Evolutionary conservation across 2,888 invertebrate species (phyloP).

Genomic region (Zygogramma bicolorata): DNA sequence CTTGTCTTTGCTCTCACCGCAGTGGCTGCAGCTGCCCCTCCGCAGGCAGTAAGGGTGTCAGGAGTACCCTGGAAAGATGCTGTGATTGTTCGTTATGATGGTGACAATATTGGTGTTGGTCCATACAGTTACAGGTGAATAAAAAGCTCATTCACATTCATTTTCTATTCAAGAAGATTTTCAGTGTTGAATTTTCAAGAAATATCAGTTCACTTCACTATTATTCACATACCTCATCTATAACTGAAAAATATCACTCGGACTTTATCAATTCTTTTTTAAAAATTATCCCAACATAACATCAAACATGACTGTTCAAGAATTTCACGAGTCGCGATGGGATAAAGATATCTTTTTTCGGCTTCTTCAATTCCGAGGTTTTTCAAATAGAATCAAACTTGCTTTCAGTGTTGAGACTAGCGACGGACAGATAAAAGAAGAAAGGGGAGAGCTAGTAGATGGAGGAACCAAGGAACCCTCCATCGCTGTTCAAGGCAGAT

Average conservation of each 20-base stretch:
- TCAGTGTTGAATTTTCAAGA: no score
- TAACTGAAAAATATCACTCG: neutral
- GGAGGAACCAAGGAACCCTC: conserved; percentile 73
- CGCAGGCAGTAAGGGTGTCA: neutral
- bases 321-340: no score
- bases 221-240: no score
- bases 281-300: no score
- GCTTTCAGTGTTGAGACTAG: conserved; percentile 68
- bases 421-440: conserved; percentile 73
- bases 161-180: neutral
- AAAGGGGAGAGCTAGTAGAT: conserved; percentile 72
- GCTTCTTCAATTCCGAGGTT: no score
- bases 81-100: conserved; percentile 73
- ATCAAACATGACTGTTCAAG: no score
- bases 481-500: conserved; percentile 71
- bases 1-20: conserved; percentile 48
- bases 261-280: no score
- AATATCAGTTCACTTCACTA: no score
- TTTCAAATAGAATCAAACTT: no score
- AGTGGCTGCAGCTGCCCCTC: conserved; percentile 41
- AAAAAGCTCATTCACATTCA: neutral
- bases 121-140: conserved; percentile 63
- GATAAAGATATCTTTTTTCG: no score
- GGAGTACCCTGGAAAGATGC: conserved; percentile 64
- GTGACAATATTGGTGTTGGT: conserved; percentile 71